These are phyloP conservation scores for Drosophila ironensis DNA, from an alignment of 1,140 invertebrate species.

Conservation along the genomic window DNA sequence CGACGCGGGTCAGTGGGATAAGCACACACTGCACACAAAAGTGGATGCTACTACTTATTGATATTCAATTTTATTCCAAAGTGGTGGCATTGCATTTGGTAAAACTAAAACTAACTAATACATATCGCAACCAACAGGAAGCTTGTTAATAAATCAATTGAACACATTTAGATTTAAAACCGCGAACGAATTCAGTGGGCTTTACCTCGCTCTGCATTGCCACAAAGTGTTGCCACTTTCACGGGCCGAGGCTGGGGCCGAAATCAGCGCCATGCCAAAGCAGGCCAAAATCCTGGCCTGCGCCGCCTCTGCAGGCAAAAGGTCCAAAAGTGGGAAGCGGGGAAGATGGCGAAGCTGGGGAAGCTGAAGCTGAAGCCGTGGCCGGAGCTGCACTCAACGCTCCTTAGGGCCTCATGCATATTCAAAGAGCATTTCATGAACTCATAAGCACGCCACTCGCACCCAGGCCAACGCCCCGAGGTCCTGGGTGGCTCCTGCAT, in stretches of 20 bases:
- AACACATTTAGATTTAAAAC: too few species aligned
- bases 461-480: slow-evolving; percentile 14
- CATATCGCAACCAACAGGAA: too few species aligned
- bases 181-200: too few species aligned
- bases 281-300: slow-evolving; percentile 24
- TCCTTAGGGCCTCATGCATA: slow-evolving; percentile 78
- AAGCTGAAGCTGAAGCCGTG: slow-evolving; percentile 1
- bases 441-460: slow-evolving; percentile 75
- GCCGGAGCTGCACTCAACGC: slow-evolving; percentile 57
- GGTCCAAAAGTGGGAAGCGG: not conserved
- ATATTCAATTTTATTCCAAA: too few species aligned
- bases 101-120: not conserved
- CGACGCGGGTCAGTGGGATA: not conserved
- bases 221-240: slow-evolving; percentile 38
- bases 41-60: not conserved
- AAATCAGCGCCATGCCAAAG: slow-evolving; percentile 37
- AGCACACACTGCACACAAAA: slow-evolving; percentile 4
- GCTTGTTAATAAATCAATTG: too few species aligned
- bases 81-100: too few species aligned
- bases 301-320: not conserved
- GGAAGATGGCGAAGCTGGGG: not conserved
- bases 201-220: not conserved
- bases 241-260: slow-evolving; percentile 32
- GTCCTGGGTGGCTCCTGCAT: slow-evolving; percentile 1
- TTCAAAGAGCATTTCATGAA: slow-evolving; percentile 77